Evolutionary conservation across 1,140 invertebrate species (phyloP).

Genomic region (Magallana angulata): DNA sequence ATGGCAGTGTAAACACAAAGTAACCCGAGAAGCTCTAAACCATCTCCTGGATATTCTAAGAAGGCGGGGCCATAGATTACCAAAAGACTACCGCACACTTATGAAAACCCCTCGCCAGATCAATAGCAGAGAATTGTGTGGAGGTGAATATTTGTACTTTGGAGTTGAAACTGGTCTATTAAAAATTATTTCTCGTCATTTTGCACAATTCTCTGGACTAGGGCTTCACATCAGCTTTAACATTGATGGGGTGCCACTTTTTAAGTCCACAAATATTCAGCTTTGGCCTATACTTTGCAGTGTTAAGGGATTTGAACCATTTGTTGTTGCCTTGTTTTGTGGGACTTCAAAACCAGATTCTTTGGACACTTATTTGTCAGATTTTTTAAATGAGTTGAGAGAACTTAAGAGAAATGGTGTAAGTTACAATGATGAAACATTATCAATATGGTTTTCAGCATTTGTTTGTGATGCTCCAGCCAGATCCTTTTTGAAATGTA

Average conservation of each 20-base stretch:
- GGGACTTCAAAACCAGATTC: constrained; percentile 71
- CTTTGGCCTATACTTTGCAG: constrained; percentile 71
- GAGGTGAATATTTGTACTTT: constrained; percentile 37
- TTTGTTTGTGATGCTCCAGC: constrained; percentile 77
- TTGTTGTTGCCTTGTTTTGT: constrained; percentile 68
- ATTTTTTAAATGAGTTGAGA: constrained; percentile 70
- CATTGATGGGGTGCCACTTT: constrained; percentile 63
- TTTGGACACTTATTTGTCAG: constrained; percentile 63
- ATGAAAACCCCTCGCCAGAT: constrained; percentile 20
- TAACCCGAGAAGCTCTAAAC: neutral
- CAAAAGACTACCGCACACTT: constrained; percentile 37
- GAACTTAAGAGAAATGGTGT: constrained; percentile 57
- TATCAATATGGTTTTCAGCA: constrained; percentile 50
- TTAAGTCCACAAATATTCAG: constrained; percentile 53
- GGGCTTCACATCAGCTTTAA: constrained; percentile 46
- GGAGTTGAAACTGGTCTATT: constrained; percentile 13
- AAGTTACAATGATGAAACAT: constrained; percentile 45
- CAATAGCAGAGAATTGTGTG: neutral
- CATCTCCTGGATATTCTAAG: constrained; percentile 33
- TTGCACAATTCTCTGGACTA: constrained; percentile 5
- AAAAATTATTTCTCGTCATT: constrained; percentile 5
- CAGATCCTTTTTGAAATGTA: no score
- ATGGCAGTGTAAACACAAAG: constrained; percentile 37
- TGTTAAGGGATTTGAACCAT: constrained; percentile 56
- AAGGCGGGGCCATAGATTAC: neutral